These are phyloP conservation scores for Emydocephalus ijimae DNA, from an alignment of 2,113 vertebrate species.

Conservation along the genomic window DNA sequence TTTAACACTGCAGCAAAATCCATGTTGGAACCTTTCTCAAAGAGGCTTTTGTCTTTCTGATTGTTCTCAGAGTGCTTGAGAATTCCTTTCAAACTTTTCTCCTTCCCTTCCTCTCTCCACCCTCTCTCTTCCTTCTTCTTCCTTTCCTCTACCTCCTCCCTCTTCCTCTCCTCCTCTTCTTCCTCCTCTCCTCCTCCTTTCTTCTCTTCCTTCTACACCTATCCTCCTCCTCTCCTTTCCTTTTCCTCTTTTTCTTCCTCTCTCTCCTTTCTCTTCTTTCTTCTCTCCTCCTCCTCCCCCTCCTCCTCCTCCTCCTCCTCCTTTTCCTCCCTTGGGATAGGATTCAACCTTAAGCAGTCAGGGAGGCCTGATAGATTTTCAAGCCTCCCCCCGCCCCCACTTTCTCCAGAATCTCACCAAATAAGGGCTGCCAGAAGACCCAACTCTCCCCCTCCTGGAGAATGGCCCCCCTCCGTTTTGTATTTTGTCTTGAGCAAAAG, in stretches of 20 bases:
- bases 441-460: background rate
- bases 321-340: background rate
- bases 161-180: too few relatives aligned
- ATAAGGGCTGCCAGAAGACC: background rate
- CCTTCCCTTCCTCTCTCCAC: too few relatives aligned
- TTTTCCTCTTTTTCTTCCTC: background rate
- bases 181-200: too few relatives aligned
- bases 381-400: too few relatives aligned
- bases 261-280: background rate
- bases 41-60: background rate
- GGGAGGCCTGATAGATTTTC: background rate
- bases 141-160: too few relatives aligned
- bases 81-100: background rate
- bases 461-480: background rate
- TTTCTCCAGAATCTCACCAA: background rate
- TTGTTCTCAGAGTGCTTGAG: background rate
- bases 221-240: too few relatives aligned
- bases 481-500: background rate
- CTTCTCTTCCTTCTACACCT: too few relatives aligned
- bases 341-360: background rate
- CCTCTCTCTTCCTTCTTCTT: too few relatives aligned
- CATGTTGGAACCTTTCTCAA: background rate
- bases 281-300: too few relatives aligned
- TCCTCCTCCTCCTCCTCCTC: too few relatives aligned
- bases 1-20: background rate